phyloP scores from a whole-genome alignment of 1,140 invertebrate genomes.

The Sycophila sp. region DNA sequence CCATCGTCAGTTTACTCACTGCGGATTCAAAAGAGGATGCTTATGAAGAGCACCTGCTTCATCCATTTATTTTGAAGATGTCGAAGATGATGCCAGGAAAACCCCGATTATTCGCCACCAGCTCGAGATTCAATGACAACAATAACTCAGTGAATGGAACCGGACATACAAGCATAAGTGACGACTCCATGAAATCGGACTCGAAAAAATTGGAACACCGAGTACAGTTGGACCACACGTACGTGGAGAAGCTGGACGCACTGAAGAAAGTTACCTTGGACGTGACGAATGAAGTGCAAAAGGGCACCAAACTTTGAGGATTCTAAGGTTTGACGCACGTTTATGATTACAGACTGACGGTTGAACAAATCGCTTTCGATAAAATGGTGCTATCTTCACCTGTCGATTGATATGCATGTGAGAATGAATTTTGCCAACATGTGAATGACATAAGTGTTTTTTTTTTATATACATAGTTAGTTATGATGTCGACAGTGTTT shows the following conservation, averaged over 20 bases:
- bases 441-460: not conserved
- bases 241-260: constrained; percentile 58
- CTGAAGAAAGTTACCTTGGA: constrained; percentile 59
- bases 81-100: constrained; percentile 69
- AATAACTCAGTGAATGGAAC: constrained; percentile 43
- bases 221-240: constrained; percentile 49
- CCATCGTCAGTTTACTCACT: constrained; percentile 73
- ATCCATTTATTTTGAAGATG: constrained; percentile 72
- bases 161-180: not conserved
- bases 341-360: constrained; percentile 43
- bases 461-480: not conserved
- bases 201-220: constrained; percentile 47
- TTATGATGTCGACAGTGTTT: not conserved
- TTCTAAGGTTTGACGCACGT: not conserved
- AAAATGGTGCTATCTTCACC: constrained; percentile 13
- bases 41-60: constrained; percentile 75
- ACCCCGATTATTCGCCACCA: constrained; percentile 54
- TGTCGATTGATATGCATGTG: not conserved
- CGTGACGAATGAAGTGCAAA: constrained; percentile 61
- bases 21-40: constrained; percentile 70
- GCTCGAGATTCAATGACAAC: constrained; percentile 20
- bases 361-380: constrained; percentile 41
- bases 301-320: constrained; percentile 57
- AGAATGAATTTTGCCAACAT: not conserved
- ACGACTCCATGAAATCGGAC: constrained; percentile 36